These are phyloP conservation scores for Peromyscus leucopus DNA, from an alignment of 2,113 vertebrate genomes.

Conservation along the genomic window DNA sequence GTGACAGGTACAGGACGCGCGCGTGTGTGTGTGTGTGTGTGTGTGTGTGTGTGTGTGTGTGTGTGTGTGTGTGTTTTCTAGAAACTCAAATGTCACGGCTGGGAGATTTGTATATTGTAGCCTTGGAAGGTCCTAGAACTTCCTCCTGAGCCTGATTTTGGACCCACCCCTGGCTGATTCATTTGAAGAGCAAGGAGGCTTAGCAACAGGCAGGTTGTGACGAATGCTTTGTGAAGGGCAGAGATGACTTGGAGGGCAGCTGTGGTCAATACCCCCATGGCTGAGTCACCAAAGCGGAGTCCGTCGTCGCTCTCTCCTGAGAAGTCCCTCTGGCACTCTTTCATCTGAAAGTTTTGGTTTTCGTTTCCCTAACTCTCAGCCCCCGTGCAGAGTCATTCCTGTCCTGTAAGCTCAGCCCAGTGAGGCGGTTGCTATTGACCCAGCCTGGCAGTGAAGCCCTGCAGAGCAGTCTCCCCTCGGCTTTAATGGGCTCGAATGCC, in stretches of 20 bases:
- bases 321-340: not conserved
- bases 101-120: constrained; percentile 59
- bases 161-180: not conserved
- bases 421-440: not conserved
- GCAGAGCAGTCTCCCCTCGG: not conserved
- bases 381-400: constrained; percentile 33
- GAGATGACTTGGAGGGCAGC: constrained; percentile 23
- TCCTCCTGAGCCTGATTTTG: constrained; percentile 41
- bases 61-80: not conserved
- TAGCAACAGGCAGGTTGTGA: constrained; percentile 5
- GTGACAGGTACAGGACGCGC: not conserved
- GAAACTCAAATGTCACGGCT: constrained; percentile 63
- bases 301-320: not conserved
- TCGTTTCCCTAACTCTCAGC: constrained; percentile 48
- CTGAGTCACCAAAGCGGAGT: constrained; percentile 34
- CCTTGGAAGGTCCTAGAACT: constrained; percentile 6
- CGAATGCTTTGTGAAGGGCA: constrained; percentile 17
- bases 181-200: not conserved
- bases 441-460: not conserved
- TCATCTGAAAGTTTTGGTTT: constrained; percentile 49
- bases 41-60: not conserved
- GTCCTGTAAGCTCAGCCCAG: not conserved
- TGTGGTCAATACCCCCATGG: constrained; percentile 26
- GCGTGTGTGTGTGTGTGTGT: not conserved
- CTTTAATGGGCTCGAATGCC: too few species aligned